Conservation (phyloP, 2,888 invertebrate species). For the Elysia crispata region DNA sequence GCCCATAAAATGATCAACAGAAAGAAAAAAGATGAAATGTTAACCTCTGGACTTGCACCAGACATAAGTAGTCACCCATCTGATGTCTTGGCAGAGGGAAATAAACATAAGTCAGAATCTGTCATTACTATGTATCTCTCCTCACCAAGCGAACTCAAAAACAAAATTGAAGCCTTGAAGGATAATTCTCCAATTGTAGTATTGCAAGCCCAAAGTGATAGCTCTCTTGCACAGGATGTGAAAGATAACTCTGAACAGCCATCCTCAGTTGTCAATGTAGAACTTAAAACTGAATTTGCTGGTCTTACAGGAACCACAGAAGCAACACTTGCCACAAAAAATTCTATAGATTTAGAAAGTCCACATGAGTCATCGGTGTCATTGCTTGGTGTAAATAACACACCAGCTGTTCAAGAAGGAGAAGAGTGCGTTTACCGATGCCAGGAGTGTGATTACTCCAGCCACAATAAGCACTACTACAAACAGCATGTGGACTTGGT, state of each 20-base stretch:
- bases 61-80: background rate
- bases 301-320: background rate
- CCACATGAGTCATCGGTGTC: slow-evolving; percentile 12
- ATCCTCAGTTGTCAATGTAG: background rate
- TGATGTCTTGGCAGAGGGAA: background rate
- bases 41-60: background rate
- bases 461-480: slow-evolving; percentile 74
- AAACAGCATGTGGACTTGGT: slow-evolving; percentile 76
- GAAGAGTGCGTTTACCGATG: slow-evolving; percentile 57
- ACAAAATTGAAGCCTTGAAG: slow-evolving; percentile 35
- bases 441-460: slow-evolving; percentile 72
- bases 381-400: background rate
- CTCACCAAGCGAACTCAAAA: slow-evolving; percentile 35
- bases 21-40: background rate
- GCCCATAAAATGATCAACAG: slow-evolving; percentile 36
- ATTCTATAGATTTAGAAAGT: too few species aligned
- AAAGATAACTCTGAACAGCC: background rate
- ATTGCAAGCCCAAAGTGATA: slow-evolving; percentile 16
- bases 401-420: background rate
- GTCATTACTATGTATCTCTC: slow-evolving; percentile 48
- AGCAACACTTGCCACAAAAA: background rate
- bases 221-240: background rate
- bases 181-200: slow-evolving; percentile 22
- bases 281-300: slow-evolving; percentile 12
- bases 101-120: slow-evolving; percentile 27